Conservation (phyloP, 1,140 invertebrate genomes). For the Nylanderia fulva region DNA sequence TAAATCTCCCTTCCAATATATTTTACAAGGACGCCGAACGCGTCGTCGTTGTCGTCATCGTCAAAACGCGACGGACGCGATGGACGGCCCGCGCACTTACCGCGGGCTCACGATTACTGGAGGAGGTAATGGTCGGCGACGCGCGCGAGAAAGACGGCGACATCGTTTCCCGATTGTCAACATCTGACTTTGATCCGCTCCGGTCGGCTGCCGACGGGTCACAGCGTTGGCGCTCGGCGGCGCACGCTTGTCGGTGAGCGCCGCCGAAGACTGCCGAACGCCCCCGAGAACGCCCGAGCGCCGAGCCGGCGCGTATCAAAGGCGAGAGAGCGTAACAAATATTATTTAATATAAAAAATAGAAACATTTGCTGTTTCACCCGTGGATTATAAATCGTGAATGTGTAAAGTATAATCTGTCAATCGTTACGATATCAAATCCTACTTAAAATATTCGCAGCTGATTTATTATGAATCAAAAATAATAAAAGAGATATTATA, state of each 20-base stretch:
- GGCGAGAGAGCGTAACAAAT: background rate
- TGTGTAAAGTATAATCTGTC: too few relatives aligned
- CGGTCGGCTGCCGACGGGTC: constrained; percentile 33
- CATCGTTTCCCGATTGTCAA: constrained; percentile 38
- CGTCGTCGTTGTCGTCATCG: background rate
- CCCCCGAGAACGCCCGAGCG: constrained; percentile 15
- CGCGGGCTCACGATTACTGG: background rate
- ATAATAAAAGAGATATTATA: too few relatives aligned
- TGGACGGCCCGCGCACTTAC: background rate
- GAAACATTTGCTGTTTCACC: too few relatives aligned
- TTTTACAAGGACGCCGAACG: constrained; percentile 12
- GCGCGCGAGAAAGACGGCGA: constrained; percentile 25
- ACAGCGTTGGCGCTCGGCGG: constrained; percentile 1
- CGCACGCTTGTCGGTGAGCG: background rate
- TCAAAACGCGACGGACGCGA: background rate
- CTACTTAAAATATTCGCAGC: too few relatives aligned
- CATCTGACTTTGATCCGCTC: constrained; percentile 52
- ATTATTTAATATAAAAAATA: too few relatives aligned
- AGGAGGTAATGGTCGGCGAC: background rate
- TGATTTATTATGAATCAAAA: too few relatives aligned
- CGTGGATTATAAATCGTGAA: too few relatives aligned
- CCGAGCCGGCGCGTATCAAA: background rate
- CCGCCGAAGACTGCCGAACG: background rate
- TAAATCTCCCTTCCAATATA: background rate
- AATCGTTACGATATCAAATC: too few relatives aligned